phyloP scores from a whole-genome alignment of 1,140 invertebrate species.

The Anadara kagoshimensis region DNA sequence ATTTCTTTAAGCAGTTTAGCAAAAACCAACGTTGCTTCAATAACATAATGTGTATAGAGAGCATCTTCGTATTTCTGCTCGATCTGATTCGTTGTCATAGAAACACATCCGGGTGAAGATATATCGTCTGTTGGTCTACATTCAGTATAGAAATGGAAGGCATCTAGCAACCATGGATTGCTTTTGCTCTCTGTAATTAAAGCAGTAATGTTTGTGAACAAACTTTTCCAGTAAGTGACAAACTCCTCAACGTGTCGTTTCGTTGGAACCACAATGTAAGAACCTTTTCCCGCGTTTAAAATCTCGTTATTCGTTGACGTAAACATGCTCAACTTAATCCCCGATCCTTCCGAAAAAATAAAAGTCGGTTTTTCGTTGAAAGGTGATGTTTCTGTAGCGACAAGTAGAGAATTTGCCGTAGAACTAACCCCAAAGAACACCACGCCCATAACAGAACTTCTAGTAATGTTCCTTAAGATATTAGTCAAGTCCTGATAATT shows the following conservation, averaged over 20 bases:
- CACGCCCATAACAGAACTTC: constrained; percentile 16
- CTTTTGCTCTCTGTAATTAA: constrained; percentile 4
- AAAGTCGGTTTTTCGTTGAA: constrained; percentile 1
- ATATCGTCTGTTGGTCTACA: background rate
- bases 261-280: constrained; percentile 13
- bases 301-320: background rate
- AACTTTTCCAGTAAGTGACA: constrained; percentile 10
- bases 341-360: constrained; percentile 6
- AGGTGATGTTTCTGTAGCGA: background rate
- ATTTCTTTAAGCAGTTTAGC: constrained; percentile 12
- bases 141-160: background rate
- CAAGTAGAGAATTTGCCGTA: background rate
- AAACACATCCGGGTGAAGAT: background rate
- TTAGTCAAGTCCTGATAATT: background rate
- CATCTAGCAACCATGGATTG: constrained; percentile 20
- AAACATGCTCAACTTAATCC: constrained; percentile 1
- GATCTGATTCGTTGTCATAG: background rate
- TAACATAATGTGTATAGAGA: constrained; percentile 6
- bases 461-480: background rate
- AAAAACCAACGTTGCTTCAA: background rate
- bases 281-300: constrained; percentile 6
- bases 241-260: constrained; percentile 1
- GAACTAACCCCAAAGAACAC: constrained; percentile 4
- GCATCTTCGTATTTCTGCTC: background rate
- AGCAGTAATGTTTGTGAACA: constrained; percentile 2